Evolutionary conservation across 2,797 vertebrate species (phyloP).

Genomic region (Aeoliscus strigatus): DNA sequence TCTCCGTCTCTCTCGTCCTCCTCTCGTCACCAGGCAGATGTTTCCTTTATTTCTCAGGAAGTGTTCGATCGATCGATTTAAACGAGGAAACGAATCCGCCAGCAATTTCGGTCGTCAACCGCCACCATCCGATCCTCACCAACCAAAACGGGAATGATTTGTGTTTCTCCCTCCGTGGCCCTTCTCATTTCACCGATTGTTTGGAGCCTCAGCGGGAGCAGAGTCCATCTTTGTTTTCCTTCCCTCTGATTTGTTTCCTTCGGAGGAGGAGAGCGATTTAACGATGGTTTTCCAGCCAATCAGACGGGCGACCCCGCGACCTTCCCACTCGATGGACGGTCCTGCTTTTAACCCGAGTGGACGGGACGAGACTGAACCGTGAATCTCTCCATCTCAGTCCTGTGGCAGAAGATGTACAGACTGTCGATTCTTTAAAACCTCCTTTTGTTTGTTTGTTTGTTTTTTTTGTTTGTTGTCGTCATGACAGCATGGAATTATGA

Average conservation of each 20-base stretch:
- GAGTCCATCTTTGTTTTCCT: constrained; percentile 55
- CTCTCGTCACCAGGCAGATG: constrained; percentile 53
- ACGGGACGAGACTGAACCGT: constrained; percentile 64
- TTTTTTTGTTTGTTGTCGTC: constrained; percentile 49
- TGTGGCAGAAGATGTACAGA: constrained; percentile 63
- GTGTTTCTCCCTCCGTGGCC: constrained; percentile 11
- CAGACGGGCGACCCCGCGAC: constrained; percentile 23
- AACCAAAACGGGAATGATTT: too few relatives aligned
- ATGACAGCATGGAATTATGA: constrained; percentile 66
- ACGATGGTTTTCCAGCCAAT: constrained; percentile 51
- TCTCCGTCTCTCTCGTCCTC: background rate
- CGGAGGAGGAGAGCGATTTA: constrained; percentile 34
- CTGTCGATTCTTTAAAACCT: constrained; percentile 59
- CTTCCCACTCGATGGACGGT: constrained; percentile 46
- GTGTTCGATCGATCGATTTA: constrained; percentile 56
- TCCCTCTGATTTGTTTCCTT: constrained; percentile 36
- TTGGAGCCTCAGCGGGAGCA: constrained; percentile 62
- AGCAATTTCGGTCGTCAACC: constrained; percentile 37
- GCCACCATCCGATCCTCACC: too few relatives aligned
- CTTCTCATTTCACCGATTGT: constrained; percentile 58
- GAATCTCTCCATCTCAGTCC: constrained; percentile 63
- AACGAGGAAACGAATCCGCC: constrained; percentile 63
- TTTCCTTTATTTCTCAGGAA: constrained; percentile 73
- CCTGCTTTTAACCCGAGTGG: constrained; percentile 57
- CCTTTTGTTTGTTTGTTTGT: constrained; percentile 23